These are phyloP conservation scores for Drosophila nr. perissopoda DNA, from an alignment of 2,888 invertebrate genomes.

Conservation along the genomic window DNA sequence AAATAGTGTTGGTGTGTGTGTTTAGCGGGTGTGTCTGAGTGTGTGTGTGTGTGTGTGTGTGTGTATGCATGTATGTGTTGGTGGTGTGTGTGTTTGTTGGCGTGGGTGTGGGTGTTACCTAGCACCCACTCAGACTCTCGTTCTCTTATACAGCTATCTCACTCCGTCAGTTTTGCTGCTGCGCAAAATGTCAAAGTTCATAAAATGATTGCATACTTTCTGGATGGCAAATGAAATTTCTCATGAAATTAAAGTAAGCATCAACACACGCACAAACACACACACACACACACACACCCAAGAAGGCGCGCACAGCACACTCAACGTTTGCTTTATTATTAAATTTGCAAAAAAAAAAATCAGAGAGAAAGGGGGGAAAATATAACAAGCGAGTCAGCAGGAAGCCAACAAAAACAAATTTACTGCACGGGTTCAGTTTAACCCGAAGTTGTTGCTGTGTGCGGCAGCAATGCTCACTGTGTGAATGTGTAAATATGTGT, in stretches of 20 bases:
- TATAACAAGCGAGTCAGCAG: conserved; percentile 24
- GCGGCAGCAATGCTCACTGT: background rate
- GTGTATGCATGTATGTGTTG: conserved; percentile 15
- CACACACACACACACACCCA: conserved; percentile 5
- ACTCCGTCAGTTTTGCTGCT: conserved; percentile 20
- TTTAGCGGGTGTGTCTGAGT: conserved; percentile 15
- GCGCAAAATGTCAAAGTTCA: conserved; percentile 61
- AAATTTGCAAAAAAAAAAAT: conserved; percentile 33
- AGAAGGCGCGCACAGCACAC: conserved; percentile 6
- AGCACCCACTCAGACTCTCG: background rate
- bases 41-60: conserved; percentile 21
- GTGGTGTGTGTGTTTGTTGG: conserved; percentile 19
- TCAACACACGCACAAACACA: conserved; percentile 26
- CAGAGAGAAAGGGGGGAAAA: background rate
- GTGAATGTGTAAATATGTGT: background rate
- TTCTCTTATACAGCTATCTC: background rate
- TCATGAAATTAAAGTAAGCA: conserved; percentile 60
- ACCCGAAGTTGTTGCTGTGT: conserved; percentile 10
- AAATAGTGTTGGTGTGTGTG: conserved; percentile 15
- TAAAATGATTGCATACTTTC: conserved; percentile 66
- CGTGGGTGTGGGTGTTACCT: conserved; percentile 24
- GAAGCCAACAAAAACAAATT: conserved; percentile 43
- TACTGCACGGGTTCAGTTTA: conserved; percentile 39
- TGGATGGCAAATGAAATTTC: conserved; percentile 52
- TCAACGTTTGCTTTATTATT: conserved; percentile 40